Evolutionary conservation across 2,888 invertebrate species (phyloP).

Genomic region (Cataglyphis livida): DNA sequence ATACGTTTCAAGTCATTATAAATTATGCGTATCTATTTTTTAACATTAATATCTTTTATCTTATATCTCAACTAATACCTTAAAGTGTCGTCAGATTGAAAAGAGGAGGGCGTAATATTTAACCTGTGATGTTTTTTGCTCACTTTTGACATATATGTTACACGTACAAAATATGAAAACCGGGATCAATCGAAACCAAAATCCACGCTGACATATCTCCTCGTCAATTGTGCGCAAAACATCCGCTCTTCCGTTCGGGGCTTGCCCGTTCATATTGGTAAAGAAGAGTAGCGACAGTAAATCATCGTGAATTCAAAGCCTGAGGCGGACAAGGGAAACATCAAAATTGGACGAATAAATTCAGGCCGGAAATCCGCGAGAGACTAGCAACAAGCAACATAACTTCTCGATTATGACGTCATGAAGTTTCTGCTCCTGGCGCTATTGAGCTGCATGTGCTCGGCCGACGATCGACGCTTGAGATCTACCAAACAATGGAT

Average conservation of each 20-base stretch:
- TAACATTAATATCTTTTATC: neutral
- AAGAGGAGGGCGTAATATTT: neutral
- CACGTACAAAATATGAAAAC: constrained; percentile 30
- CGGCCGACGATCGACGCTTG: constrained; percentile 65
- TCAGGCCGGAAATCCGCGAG: neutral
- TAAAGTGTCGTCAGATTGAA: constrained; percentile 7
- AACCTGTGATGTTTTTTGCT: neutral
- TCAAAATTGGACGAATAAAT: constrained; percentile 3
- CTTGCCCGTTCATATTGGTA: neutral
- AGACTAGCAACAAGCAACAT: constrained; percentile 27
- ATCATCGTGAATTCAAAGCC: constrained; percentile 51
- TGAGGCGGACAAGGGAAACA: constrained; percentile 12
- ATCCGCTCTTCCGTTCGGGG: constrained; percentile 21
- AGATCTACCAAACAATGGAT: constrained; percentile 40
- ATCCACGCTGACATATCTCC: neutral
- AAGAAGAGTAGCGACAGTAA: constrained; percentile 39
- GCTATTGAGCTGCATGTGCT: constrained; percentile 75
- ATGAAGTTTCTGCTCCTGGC: constrained; percentile 78
- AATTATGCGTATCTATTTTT: neutral
- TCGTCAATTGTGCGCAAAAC: constrained; percentile 34
- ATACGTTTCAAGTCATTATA: neutral
- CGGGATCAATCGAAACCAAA: constrained; percentile 35
- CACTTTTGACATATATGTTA: constrained; percentile 22
- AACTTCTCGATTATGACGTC: constrained; percentile 76
- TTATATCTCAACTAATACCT: neutral